Percentiles rank a stretch among this genome's conserved stretches.
Evolutionary conservation across 2,113 vertebrate species (phyloP).

Genomic region (Phocoena phocoena): DNA sequence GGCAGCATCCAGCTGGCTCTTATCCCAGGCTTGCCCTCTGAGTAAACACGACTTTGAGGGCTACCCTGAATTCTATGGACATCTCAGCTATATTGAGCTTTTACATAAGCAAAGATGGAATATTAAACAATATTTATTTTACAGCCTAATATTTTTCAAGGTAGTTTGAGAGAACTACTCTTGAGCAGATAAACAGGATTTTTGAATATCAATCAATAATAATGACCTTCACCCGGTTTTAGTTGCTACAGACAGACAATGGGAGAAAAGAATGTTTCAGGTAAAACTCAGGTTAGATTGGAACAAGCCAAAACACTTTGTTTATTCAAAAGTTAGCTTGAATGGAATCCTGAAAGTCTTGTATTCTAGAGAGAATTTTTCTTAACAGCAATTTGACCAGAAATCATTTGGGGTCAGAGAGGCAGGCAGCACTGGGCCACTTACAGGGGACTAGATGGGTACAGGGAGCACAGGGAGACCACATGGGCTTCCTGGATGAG

Average conservation of each 20-base stretch:
- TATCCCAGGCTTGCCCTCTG: not conserved
- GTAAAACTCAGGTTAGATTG: not conserved
- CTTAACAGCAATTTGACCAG: not conserved
- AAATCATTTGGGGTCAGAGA: not conserved
- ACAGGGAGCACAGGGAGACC: fast-evolving
- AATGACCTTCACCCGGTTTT: not conserved
- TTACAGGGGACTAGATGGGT: not conserved
- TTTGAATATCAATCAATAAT: not conserved
- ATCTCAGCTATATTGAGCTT: not conserved
- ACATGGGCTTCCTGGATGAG: not conserved
- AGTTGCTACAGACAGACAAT: not conserved
- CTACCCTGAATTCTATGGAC: not conserved
- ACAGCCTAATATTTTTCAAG: not conserved
- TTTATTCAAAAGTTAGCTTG: constrained; percentile 1
- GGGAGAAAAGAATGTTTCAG: not conserved
- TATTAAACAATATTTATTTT: not conserved
- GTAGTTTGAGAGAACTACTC: not conserved
- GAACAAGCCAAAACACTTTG: not conserved
- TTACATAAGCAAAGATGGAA: not conserved
- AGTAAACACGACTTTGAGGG: not conserved
- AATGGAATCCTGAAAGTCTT: not conserved
- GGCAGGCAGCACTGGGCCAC: not conserved
- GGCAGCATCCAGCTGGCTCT: not conserved
- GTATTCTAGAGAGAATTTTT: not conserved
- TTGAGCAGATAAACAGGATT: not conserved